phyloP scores from a whole-genome alignment of 2,888 invertebrate genomes.

The Amblyjoppa proteus region DNA sequence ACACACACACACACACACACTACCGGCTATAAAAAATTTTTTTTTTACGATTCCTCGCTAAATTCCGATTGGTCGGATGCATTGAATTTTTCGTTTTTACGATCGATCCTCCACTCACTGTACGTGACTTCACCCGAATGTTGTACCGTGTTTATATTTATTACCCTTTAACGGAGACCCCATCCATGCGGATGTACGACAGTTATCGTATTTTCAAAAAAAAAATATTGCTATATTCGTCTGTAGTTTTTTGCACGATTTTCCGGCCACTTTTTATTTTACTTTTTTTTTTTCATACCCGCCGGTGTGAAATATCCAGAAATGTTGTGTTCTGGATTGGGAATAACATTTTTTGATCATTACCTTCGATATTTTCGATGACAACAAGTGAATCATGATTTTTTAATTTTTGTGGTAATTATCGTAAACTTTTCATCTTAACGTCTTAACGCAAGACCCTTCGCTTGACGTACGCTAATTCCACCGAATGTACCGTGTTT shows the following conservation, averaged over 20 bases:
- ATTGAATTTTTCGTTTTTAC: slow-evolving; percentile 62
- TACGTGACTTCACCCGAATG: slow-evolving; percentile 15
- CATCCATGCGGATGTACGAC: no score
- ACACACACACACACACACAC: slow-evolving; percentile 24
- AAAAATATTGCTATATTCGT: background rate
- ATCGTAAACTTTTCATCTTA: background rate
- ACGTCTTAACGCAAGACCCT: no score
- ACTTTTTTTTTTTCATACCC: no score
- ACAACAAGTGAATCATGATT: background rate
- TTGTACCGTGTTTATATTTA: slow-evolving; percentile 1
- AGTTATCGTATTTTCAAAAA: background rate
- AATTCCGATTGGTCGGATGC: slow-evolving; percentile 58
- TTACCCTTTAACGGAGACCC: slow-evolving; percentile 8
- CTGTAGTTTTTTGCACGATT: background rate
- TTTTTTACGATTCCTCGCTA: slow-evolving; percentile 60
- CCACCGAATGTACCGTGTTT: slow-evolving; percentile 9
- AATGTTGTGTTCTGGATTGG: background rate
- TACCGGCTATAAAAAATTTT: slow-evolving; percentile 53
- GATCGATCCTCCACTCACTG: slow-evolving; percentile 46
- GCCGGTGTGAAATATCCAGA: background rate
- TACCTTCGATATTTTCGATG: background rate
- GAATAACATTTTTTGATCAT: background rate
- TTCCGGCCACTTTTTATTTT: background rate
- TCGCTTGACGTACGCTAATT: no score
- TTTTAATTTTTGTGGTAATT: background rate